Percentiles rank a stretch among this genome's conserved stretches.
Conservation (phyloP, 2,888 invertebrate genomes). For the Calameuta pallipes region DNA sequence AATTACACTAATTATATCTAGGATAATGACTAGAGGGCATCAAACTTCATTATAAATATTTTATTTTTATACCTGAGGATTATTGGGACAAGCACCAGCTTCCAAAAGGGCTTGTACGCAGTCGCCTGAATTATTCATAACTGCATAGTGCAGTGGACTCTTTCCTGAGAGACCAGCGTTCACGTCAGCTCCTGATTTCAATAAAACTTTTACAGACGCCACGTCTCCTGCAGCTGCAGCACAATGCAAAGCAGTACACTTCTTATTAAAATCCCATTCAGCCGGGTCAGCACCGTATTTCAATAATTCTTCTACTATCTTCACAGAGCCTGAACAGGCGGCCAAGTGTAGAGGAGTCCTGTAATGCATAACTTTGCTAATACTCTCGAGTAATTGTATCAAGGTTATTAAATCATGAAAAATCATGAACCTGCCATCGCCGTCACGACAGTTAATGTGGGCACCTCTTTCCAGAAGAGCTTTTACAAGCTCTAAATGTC, state of each 20-base stretch:
- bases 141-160: slow-evolving; percentile 87
- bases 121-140: slow-evolving; percentile 79
- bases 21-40: neutral
- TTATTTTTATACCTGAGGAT: slow-evolving; percentile 74
- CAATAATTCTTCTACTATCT: slow-evolving; percentile 78
- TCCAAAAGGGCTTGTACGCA: slow-evolving; percentile 80
- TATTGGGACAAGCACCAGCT: slow-evolving; percentile 85
- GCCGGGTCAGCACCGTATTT: slow-evolving; percentile 77
- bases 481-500: slow-evolving; percentile 70
- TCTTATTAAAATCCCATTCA: slow-evolving; percentile 77
- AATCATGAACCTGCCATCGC: slow-evolving; percentile 72
- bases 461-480: slow-evolving; percentile 71
- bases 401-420: slow-evolving; percentile 40
- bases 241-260: slow-evolving; percentile 82
- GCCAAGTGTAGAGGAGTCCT: slow-evolving; percentile 83
- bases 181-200: slow-evolving; percentile 82
- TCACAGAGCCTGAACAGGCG: slow-evolving; percentile 79
- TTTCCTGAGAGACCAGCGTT: slow-evolving; percentile 76
- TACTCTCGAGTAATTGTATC: slow-evolving; percentile 23
- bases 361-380: slow-evolving; percentile 17
- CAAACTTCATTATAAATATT: neutral
- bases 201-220: slow-evolving; percentile 73
- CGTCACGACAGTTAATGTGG: slow-evolving; percentile 75
- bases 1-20: slow-evolving; percentile 8
- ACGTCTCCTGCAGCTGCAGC: slow-evolving; percentile 77